phyloP scores from a whole-genome alignment of 2,888 invertebrate species.

The Hylaea fasciaria region DNA sequence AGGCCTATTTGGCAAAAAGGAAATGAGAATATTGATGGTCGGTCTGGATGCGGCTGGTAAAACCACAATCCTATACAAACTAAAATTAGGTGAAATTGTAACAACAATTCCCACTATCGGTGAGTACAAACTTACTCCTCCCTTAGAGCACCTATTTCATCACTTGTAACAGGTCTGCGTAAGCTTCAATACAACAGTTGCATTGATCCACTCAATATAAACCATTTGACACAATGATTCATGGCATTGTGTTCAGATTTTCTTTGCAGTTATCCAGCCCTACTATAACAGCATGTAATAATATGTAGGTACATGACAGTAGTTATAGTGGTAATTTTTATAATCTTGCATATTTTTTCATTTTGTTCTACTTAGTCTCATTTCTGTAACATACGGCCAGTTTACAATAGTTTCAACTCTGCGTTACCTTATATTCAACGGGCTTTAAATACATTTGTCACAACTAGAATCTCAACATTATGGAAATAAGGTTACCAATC shows the following conservation, averaged over 20 bases:
- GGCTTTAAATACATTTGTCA: slow-evolving; percentile 13
- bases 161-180: neutral
- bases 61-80: slow-evolving; percentile 99
- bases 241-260: slow-evolving; percentile 14
- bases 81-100: slow-evolving; percentile 99
- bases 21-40: slow-evolving; percentile 99
- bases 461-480: slow-evolving; percentile 7
- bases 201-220: neutral
- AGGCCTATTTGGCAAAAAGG: slow-evolving; percentile 99
- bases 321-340: too few relatives aligned
- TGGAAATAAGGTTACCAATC: slow-evolving; percentile 11
- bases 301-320: neutral
- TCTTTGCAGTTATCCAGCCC: neutral
- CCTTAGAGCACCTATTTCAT: neutral
- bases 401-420: neutral
- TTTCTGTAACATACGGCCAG: neutral
- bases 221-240: slow-evolving; percentile 7
- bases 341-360: too few relatives aligned
- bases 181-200: neutral
- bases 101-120: slow-evolving; percentile 99
- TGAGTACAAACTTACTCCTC: slow-evolving; percentile 77
- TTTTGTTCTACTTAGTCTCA: too few relatives aligned
- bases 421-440: slow-evolving; percentile 5
- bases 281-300: neutral
- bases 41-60: slow-evolving; percentile 99